Evolutionary conservation across 2,113 vertebrate species (phyloP), one percentile per base, ranked within the genome.

Genomic region (Cathartes aura): DNA sequence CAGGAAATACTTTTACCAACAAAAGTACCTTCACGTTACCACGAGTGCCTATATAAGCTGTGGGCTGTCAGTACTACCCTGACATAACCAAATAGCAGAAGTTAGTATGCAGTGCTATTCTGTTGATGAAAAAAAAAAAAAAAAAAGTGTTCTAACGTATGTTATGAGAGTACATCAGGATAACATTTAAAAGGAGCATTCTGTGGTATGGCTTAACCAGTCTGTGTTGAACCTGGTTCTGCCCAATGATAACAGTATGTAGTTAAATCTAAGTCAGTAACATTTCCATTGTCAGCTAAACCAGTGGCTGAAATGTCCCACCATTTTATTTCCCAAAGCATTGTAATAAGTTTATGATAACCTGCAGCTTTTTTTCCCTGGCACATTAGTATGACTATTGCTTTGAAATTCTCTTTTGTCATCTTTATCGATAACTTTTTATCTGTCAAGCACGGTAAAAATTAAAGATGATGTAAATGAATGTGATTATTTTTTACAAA

Each of bases 401-500:
- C 16, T 92, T 89, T 64, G 18, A 76, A 79, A 67, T 53, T 56
- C 27, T 82, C 55, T 92, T 89, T 82, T 79, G 23, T 64, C 9
- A 2, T 82, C 85, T 70, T 88, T 82, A 43, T 88, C 23, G 8
- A 47, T 40, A 72, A 62, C 47, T 89, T 93, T 95, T 43, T 87
- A 64, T 83, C 43, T 91, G 76, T 93, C 73, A 59, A 91, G 47
- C 80, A 82, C 18, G 38, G 81, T 96, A 92, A 96, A 89, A 79
- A 67, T 79, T 75, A 86, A 97, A 70, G 23, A 85, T 81, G 0
- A 89, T 97, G 96, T 97, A 97, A 97, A 97, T 94, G 70, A 97
- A 93, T 93, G 93, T 94, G 91, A 93, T 87, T 87, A 80, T 93
- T 96, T 97, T 97, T 97, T 97, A 96, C 85, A 84, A 91, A 91